Evolutionary conservation across 2,888 invertebrate species (phyloP).

Genomic region (Anthophora plumipes): DNA sequence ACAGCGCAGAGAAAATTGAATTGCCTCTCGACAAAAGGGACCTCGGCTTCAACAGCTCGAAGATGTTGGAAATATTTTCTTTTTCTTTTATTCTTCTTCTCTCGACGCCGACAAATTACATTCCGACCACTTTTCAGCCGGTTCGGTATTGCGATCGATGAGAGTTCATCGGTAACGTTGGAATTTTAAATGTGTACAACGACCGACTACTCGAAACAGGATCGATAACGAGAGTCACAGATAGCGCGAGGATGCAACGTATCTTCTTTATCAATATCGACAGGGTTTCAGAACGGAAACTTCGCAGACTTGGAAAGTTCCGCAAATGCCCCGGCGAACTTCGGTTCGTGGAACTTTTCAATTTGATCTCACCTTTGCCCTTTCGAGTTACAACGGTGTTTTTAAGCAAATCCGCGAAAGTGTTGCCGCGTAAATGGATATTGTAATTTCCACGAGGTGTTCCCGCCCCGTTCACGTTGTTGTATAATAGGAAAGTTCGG

Average conservation of each 20-base stretch:
- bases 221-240: conserved; percentile 7
- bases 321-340: conserved; percentile 30
- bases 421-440: conserved; percentile 2
- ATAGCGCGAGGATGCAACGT: conserved; percentile 2
- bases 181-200: not conserved
- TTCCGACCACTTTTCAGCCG: too few relatives aligned
- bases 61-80: not conserved
- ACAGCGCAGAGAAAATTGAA: conserved; percentile 8
- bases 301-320: conserved; percentile 48
- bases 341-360: conserved; percentile 56
- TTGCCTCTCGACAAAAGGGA: not conserved
- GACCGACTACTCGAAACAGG: not conserved
- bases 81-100: not conserved
- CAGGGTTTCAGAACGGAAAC: conserved; percentile 42
- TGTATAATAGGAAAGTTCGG: not conserved
- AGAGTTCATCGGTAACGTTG: not conserved
- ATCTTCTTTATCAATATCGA: conserved; percentile 42
- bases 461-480: not conserved
- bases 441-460: conserved; percentile 4
- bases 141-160: not conserved
- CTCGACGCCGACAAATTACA: not conserved
- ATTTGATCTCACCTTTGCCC: conserved; percentile 53
- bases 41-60: too few relatives aligned
- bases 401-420: conserved; percentile 23
- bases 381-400: conserved; percentile 17